phyloP scores from a whole-genome alignment of 2,797 vertebrate genomes.

The Cossypha dichroa region DNA sequence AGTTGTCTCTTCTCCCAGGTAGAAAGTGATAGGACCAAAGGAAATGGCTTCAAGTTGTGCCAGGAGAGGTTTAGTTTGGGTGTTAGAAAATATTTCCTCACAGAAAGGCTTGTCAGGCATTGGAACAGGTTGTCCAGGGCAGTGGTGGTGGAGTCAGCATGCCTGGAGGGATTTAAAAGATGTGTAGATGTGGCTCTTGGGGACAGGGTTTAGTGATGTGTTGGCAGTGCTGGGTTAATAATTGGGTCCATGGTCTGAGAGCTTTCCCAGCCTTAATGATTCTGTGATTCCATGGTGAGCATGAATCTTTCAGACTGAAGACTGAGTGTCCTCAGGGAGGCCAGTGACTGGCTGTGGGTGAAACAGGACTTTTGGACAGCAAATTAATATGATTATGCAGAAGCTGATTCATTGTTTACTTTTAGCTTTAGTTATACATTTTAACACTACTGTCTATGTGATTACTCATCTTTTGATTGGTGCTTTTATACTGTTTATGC shows the following conservation, averaged over 20 bases:
- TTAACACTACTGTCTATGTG: too few species aligned
- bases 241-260: not conserved
- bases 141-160: not conserved
- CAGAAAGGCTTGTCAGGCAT: not conserved
- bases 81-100: not conserved
- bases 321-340: not conserved
- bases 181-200: not conserved
- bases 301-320: not conserved
- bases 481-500: too few species aligned
- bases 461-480: too few species aligned
- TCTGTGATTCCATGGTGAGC: not conserved
- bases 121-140: not conserved
- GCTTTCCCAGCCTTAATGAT: not conserved
- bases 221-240: not conserved
- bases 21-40: not conserved
- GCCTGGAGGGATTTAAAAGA: not conserved
- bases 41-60: not conserved
- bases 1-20: not conserved
- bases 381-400: too few species aligned
- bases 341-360: not conserved
- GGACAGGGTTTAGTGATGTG: not conserved
- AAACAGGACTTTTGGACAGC: too few species aligned
- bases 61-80: not conserved
- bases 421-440: too few species aligned
- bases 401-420: too few species aligned